phyloP scores from a whole-genome alignment of 2,113 vertebrate genomes.

The Uropsilus gracilis region DNA sequence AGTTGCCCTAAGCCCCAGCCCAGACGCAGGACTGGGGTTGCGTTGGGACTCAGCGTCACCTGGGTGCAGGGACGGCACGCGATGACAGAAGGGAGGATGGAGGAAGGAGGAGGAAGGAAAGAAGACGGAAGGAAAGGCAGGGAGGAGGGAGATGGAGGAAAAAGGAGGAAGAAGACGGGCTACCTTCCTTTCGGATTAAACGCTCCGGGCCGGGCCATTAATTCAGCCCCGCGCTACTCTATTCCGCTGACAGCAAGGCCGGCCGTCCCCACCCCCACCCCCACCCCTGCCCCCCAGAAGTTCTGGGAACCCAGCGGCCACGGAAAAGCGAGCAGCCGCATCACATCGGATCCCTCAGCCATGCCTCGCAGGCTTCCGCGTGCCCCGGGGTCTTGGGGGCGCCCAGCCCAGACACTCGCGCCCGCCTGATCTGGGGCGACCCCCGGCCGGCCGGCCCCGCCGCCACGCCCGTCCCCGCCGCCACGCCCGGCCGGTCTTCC shows the following conservation, averaged over 20 bases:
- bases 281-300: slow-evolving; percentile 37
- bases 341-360: no score
- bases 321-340: not conserved
- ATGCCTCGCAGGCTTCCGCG: no score
- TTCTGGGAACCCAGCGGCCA: not conserved
- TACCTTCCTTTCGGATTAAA: slow-evolving; percentile 47
- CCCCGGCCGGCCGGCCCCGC: not conserved
- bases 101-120: no score
- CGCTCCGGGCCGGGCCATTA: slow-evolving; percentile 68
- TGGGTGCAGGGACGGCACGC: no score
- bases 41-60: not conserved
- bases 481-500: not conserved
- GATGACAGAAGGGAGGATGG: not conserved
- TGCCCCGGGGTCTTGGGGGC: no score
- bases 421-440: not conserved
- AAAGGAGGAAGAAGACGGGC: not conserved
- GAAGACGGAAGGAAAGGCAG: not conserved
- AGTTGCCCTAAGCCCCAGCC: not conserved
- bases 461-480: not conserved
- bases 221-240: slow-evolving; percentile 71
- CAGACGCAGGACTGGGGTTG: not conserved
- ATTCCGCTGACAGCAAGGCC: slow-evolving; percentile 46
- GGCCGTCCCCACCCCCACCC: no score
- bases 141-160: not conserved
- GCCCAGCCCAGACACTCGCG: not conserved